Evolutionary conservation across 2,113 vertebrate genomes (phyloP).

Genomic region (Terrapene triunguis): DNA sequence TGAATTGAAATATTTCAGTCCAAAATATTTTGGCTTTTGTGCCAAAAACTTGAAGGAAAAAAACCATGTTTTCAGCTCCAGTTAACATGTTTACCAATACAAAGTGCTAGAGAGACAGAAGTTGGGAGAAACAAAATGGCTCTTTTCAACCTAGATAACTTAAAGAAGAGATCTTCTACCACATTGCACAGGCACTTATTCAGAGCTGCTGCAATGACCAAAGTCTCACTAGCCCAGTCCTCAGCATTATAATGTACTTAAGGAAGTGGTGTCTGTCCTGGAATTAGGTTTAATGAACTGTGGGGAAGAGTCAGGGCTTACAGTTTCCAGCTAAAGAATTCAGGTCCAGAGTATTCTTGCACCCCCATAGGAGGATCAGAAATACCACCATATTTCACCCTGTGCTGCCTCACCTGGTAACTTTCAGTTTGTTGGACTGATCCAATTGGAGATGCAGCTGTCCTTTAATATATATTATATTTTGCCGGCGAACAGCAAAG

Average conservation of each 20-base stretch:
- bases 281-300: background rate
- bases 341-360: background rate
- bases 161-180: no score
- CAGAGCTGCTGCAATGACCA: no score
- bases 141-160: no score
- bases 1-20: no score
- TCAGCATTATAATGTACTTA: background rate
- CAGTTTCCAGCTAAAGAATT: background rate
- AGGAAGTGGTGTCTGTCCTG: background rate
- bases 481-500: background rate
- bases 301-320: background rate
- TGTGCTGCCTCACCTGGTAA: background rate
- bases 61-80: no score
- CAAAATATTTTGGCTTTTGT: no score
- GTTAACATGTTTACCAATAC: no score
- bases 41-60: no score
- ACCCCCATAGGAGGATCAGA: background rate
- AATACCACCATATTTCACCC: background rate
- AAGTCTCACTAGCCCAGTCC: no score
- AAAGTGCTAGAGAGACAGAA: no score
- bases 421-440: background rate
- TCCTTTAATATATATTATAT: background rate
- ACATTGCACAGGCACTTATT: no score
- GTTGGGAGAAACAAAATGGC: no score
- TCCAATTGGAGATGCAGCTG: background rate